Evolutionary conservation across 1,140 invertebrate genomes (phyloP).

Genomic region (Scaptodrosophila lebanonensis): DNA sequence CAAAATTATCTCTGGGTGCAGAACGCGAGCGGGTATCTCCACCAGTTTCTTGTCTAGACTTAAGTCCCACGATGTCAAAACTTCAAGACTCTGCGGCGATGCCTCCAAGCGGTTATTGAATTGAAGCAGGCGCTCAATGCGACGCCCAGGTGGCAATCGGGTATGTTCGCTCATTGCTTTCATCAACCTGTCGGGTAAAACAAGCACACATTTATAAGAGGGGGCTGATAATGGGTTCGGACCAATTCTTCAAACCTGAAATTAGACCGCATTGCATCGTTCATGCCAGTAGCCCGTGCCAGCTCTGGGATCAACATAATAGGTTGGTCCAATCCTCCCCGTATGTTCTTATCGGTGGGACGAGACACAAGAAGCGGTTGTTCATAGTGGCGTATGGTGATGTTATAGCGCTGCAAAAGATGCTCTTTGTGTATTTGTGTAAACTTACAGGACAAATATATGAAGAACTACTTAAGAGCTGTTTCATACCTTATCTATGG

Average conservation of each 20-base stretch:
- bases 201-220: neutral
- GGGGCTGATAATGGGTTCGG: neutral
- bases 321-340: constrained; percentile 78
- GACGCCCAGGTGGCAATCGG: constrained; percentile 80
- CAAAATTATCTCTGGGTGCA: constrained; percentile 78
- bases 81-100: constrained; percentile 78
- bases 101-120: constrained; percentile 81
- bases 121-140: constrained; percentile 80
- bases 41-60: constrained; percentile 80
- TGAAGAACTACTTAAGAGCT: constrained; percentile 6
- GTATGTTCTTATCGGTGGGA: constrained; percentile 81
- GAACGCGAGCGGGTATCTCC: constrained; percentile 80
- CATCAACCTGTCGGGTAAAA: constrained; percentile 82
- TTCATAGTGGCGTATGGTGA: constrained; percentile 78
- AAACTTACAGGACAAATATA: constrained; percentile 1
- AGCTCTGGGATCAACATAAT: constrained; percentile 86
- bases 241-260: constrained; percentile 72
- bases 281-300: constrained; percentile 84
- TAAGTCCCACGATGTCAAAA: constrained; percentile 82
- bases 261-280: constrained; percentile 80
- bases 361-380: constrained; percentile 84
- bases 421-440: no score
- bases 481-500: no score
- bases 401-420: constrained; percentile 81
- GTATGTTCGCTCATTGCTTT: constrained; percentile 81